These are phyloP conservation scores for Ylistrum balloti DNA, from an alignment of 1,140 invertebrate species.

Conservation along the genomic window DNA sequence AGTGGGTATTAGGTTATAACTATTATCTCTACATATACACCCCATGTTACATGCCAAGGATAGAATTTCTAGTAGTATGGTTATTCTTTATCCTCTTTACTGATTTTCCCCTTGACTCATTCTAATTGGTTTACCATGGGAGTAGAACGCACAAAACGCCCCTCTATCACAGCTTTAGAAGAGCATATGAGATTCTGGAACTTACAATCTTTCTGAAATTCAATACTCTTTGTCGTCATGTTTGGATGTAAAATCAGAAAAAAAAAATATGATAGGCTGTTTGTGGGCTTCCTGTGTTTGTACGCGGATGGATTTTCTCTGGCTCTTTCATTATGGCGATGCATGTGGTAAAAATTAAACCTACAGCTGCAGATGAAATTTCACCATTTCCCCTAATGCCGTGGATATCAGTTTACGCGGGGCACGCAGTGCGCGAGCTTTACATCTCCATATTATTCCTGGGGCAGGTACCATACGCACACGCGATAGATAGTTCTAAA, in stretches of 20 bases:
- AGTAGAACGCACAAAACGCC: background rate
- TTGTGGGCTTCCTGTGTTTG: slow-evolving; percentile 3
- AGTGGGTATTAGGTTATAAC: too few relatives aligned
- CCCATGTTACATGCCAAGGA: background rate
- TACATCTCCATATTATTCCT: slow-evolving; percentile 29
- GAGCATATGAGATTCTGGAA: slow-evolving; percentile 10
- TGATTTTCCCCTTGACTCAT: background rate
- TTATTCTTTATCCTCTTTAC: slow-evolving; percentile 17
- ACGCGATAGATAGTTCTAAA: slow-evolving; percentile 18
- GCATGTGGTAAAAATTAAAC: slow-evolving; percentile 35
- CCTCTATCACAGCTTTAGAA: background rate
- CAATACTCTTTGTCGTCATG: slow-evolving; percentile 6
- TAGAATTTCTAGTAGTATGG: background rate
- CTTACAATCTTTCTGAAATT: slow-evolving; percentile 2
- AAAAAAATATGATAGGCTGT: slow-evolving; percentile 31
- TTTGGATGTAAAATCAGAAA: slow-evolving; percentile 33
- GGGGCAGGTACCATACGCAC: background rate
- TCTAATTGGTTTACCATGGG: slow-evolving; percentile 26
- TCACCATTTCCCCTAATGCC: slow-evolving; percentile 14
- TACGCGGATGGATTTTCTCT: slow-evolving; percentile 16
- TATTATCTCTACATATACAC: background rate
- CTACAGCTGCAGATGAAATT: slow-evolving; percentile 38
- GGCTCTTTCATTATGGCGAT: background rate
- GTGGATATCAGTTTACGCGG: slow-evolving; percentile 1
- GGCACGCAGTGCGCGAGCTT: slow-evolving; percentile 5